Conservation (phyloP, 2,113 vertebrate genomes). For the Thinocorus orbignyianus region DNA sequence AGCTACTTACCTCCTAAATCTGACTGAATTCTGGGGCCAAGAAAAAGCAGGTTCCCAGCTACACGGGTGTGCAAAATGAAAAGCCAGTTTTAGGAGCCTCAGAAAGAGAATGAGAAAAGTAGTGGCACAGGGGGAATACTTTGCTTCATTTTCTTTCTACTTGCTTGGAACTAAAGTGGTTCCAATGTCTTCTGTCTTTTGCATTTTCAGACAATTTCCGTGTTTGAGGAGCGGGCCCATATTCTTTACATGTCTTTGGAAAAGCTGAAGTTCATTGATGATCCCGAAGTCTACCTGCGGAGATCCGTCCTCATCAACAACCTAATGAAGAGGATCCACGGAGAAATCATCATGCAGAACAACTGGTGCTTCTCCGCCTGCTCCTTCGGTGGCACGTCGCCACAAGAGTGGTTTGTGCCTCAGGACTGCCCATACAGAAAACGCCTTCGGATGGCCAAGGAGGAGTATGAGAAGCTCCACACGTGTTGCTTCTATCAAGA, state of each 20-base stretch:
- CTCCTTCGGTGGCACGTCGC: conserved; percentile 70
- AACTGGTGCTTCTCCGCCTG: conserved; percentile 91
- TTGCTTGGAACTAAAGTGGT: background rate
- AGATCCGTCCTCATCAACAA: conserved; percentile 97
- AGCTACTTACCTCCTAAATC: background rate
- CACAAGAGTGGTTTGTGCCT: conserved; percentile 82
- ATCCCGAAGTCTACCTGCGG: conserved; percentile 92
- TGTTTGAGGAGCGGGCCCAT: conserved; percentile 91
- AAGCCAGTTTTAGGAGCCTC: background rate
- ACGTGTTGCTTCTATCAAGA: conserved; percentile 92
- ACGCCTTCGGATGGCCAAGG: conserved; percentile 87
- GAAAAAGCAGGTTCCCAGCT: background rate
- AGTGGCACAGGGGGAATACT: background rate
- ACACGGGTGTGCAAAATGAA: background rate
- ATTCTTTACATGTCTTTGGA: conserved; percentile 95
- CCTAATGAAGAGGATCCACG: conserved; percentile 89
- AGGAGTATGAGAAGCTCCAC: conserved; percentile 84
- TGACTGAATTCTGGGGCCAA: background rate
- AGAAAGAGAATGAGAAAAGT: background rate
- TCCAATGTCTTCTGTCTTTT: background rate
- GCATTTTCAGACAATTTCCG: conserved; percentile 83
- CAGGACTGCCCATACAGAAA: conserved; percentile 89
- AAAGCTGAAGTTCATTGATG: conserved; percentile 95
- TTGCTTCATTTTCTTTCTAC: background rate
- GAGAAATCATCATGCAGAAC: conserved; percentile 92